Base-by-base conservation (phyloP, 2,797 vertebrate species). In the Leucoraja ocellata region DNA sequence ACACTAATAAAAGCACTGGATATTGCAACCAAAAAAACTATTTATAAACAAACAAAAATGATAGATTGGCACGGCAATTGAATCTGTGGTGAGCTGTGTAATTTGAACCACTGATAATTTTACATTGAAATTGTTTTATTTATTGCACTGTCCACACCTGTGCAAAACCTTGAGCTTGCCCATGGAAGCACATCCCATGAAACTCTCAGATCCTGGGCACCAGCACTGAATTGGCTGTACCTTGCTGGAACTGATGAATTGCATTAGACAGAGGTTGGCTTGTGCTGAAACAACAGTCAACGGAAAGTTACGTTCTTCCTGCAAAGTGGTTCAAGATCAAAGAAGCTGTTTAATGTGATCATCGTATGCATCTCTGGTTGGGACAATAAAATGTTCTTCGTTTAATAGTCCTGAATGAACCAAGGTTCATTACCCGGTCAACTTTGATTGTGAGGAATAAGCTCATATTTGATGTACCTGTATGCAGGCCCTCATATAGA, bases 61-160 rank as follows among this genome's bases (percentile, higher is more conserved):
- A 25, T 28, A 16, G n/a, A 8, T 36, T 68, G n/a, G 7, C 28
- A 68, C 10, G 16, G 16, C 36, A n/a, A 68, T 7, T 32, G 4
- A 68, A 68, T 63, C 16, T 68, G n/a, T 76, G 90, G 90, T 54
- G 39, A 39, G 28, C 71, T 25, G 0, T 54, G 39, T 39, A 92
- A 73, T 74, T 25, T 74, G 23, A 76, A n/a, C 25, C 90, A 54
- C 39, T 58, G 63, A 25, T 46, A 92, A 13, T 23, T 73, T 54
- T 92, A 68, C 65, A 5, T 28, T 91, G 46, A 91, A 74, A 21
- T 25, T 92, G 32, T 76, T 92, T 76, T 54, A n/a, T 73, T 92
- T 92, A 58, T 39, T 92, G 39, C 46, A 6, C 90, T 58, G 10
- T n/a, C 39, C 10, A 92, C 90, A 92, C 54, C 90, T 54, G 68